These are phyloP conservation scores for Priocnemis perturbator DNA, from an alignment of 2,888 invertebrate species.

Conservation along the genomic window DNA sequence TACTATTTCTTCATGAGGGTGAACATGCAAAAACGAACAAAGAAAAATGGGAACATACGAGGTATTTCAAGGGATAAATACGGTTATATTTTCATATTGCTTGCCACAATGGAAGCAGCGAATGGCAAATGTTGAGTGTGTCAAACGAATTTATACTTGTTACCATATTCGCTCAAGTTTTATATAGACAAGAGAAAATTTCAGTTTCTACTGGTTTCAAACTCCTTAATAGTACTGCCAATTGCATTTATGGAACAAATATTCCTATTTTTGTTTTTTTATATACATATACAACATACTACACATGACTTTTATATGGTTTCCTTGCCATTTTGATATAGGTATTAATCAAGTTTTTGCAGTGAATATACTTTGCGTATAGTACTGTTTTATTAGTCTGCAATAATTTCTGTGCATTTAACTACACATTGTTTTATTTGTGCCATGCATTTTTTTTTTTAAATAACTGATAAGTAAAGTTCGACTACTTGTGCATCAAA, in stretches of 20 bases:
- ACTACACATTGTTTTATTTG: too few relatives aligned
- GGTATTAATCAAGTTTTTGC: not conserved
- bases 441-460: too few relatives aligned
- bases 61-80: not conserved
- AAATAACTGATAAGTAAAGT: too few relatives aligned
- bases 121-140: too few relatives aligned
- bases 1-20: too few relatives aligned
- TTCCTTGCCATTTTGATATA: not conserved
- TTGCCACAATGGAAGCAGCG: not conserved
- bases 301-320: not conserved
- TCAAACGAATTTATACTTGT: too few relatives aligned
- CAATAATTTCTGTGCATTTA: too few relatives aligned
- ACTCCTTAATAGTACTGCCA: slow-evolving; percentile 31
- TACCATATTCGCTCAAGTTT: too few relatives aligned
- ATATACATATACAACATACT: not conserved
- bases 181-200: not conserved
- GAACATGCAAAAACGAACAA: too few relatives aligned
- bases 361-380: not conserved
- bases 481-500: too few relatives aligned
- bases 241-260: not conserved
- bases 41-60: not conserved
- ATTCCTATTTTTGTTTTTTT: not conserved
- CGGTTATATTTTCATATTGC: not conserved
- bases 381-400: too few relatives aligned
- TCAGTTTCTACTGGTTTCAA: not conserved